phyloP scores from a whole-genome alignment of 2,888 invertebrate species.

The Tenthredo scrophulariae region DNA sequence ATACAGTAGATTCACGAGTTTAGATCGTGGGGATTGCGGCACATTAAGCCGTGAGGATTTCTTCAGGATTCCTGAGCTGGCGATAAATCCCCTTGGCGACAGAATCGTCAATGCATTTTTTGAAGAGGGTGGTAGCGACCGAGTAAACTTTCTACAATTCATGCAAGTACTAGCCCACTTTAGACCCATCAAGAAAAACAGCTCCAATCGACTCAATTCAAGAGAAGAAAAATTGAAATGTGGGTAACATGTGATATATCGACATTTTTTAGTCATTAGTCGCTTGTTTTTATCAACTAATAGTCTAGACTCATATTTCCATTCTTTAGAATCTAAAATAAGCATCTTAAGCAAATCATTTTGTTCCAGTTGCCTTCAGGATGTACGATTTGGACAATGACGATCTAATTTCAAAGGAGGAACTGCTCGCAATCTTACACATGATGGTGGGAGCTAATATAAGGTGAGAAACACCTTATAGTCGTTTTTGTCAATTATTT shows the following conservation, averaged over 20 bases:
- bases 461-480: constrained; percentile 80
- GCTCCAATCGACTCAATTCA: constrained; percentile 94
- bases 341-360: constrained; percentile 32
- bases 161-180: constrained; percentile 98
- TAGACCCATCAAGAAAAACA: constrained; percentile 94
- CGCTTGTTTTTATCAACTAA: not conserved
- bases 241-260: constrained; percentile 78
- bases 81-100: constrained; percentile 98
- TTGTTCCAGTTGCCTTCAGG: constrained; percentile 95
- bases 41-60: constrained; percentile 98
- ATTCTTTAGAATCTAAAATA: not conserved
- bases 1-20: constrained; percentile 97
- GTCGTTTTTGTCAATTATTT: not conserved
- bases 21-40: constrained; percentile 97
- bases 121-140: constrained; percentile 91
- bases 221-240: constrained; percentile 97
- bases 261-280: not conserved
- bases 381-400: constrained; percentile 99
- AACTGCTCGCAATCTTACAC: constrained; percentile 96
- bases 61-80: constrained; percentile 97
- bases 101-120: constrained; percentile 99
- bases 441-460: constrained; percentile 99
- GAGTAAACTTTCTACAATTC: constrained; percentile 98
- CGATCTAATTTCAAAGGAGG: constrained; percentile 96
- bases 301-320: not conserved